Base-by-base conservation (phyloP, 2,113 vertebrate species). In the Alligator sinensis region DNA sequence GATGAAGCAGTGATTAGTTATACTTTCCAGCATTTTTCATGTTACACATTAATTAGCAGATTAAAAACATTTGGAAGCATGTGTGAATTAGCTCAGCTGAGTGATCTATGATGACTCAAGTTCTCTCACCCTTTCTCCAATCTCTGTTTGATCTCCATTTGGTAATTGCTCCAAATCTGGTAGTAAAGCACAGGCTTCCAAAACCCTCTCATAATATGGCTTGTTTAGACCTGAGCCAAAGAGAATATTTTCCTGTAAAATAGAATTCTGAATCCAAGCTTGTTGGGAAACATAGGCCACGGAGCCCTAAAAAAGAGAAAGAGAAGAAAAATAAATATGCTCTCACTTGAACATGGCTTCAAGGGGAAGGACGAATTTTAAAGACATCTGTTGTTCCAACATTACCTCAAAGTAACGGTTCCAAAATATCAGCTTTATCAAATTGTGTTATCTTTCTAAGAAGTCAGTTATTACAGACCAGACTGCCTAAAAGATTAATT, bases 201-300 rank as follows among this genome's bases (percentile, higher is more conserved):
- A 94, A 28, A 98, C 97, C 16, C 88, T 89, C 60, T 98, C 82
- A 3, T 98, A 99, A 97, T 97, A 96, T 55, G 94, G 88, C 64
- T 96, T 97, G 77, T 97, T 97, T 84, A 94, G 96, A 77, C 91
- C 58, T 10, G 91, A 96, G 38, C 98, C 98, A 94, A 99, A 98
- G n/a, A 98, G 86, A 90, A 98, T 97, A 95, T 98, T 99, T 87
- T 98, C 97, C 87, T 97, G 97, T 64, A 99, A 96, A 38, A 94
- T 98, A 63, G 94, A 94, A 78, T 98, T 99, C 96, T 98, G 98
- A 91, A 98, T 98, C 98, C 98, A 98, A 61, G 98, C 97, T 90
- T 98, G 98, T 94, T 98, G 98, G 77, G 98, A 98, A 90, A 98
- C 97, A 34, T 98, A 98, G 62, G 98, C 97, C 96, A 98, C 97